A percentile compares a stretch with the other conserved stretches of the same genome.
These are phyloP conservation scores for Amphipoea lucens DNA, from an alignment of 2,888 invertebrate species.

Conservation along the genomic window DNA sequence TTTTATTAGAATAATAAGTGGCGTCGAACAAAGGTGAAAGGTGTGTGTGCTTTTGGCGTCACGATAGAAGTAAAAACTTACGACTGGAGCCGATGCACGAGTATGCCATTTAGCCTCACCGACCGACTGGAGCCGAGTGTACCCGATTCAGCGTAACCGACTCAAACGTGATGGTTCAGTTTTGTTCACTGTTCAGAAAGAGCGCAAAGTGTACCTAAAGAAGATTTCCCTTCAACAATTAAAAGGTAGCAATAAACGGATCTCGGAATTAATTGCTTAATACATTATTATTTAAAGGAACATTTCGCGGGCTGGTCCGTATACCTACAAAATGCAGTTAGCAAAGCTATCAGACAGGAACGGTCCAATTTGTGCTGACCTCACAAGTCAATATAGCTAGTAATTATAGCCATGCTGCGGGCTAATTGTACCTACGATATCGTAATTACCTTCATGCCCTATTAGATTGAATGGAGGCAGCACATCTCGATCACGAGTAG, in stretches of 20 bases:
- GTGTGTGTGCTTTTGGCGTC: too few relatives aligned
- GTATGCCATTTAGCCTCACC: too few relatives aligned
- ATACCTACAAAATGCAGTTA: background rate
- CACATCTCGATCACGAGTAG: background rate
- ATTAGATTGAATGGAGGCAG: background rate
- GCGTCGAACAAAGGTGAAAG: background rate
- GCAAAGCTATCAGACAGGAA: background rate
- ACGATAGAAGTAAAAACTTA: too few relatives aligned
- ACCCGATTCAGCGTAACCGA: too few relatives aligned
- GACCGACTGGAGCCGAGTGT: too few relatives aligned
- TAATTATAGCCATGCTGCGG: constrained; percentile 2
- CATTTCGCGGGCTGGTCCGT: background rate
- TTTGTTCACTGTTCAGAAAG: background rate
- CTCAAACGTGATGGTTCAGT: too few relatives aligned
- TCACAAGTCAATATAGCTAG: constrained; percentile 5
- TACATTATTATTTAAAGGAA: background rate
- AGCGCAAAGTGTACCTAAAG: background rate
- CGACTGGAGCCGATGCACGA: too few relatives aligned
- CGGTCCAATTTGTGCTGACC: constrained; percentile 6
- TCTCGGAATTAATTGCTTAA: background rate
- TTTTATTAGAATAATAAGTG: background rate
- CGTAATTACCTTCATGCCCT: constrained; percentile 11
- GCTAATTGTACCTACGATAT: constrained; percentile 28
- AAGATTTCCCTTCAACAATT: background rate
- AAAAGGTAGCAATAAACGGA: background rate